Conservation (phyloP, 2,113 vertebrate species). For the Oncorhynchus nerka region DNA sequence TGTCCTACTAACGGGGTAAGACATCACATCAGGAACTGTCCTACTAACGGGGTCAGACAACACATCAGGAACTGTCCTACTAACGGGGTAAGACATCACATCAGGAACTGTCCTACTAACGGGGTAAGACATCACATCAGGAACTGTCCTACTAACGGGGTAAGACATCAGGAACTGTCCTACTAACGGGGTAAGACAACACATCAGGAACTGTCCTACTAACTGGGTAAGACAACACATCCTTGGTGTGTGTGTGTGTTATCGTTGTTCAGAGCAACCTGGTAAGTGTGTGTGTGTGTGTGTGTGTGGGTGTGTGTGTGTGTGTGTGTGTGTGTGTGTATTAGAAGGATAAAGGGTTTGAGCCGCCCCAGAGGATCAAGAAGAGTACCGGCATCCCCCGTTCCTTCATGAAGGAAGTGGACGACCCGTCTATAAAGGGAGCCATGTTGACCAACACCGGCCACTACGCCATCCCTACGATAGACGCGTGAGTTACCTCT, state of each 20-base stretch:
- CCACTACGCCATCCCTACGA: constrained; percentile 91
- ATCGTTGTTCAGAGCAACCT: too few species aligned
- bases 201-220: constrained; percentile 93
- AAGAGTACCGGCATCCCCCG: constrained; percentile 97
- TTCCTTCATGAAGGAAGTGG: constrained; percentile 97
- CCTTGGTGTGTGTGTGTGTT: constrained; percentile 23
- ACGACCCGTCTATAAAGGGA: constrained; percentile 92
- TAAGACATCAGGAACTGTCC: too few species aligned
- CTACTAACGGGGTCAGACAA: constrained; percentile 89
- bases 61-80: constrained; percentile 95
- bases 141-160: too few species aligned
- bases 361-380: constrained; percentile 87
- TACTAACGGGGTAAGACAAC: constrained; percentile 74
- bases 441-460: constrained; percentile 97
- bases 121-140: constrained; percentile 73
- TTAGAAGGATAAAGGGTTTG: constrained; percentile 87
- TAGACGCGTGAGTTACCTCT: constrained; percentile 88
- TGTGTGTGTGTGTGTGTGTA: constrained; percentile 13
- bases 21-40: constrained; percentile 97
- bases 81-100: constrained; percentile 92
- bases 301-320: neutral
- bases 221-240: constrained; percentile 81
- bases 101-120: constrained; percentile 91
- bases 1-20: constrained; percentile 36
- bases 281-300: constrained; percentile 6